These are phyloP conservation scores for Athrips mouffetella DNA, from an alignment of 2,888 invertebrate genomes.

Conservation along the genomic window DNA sequence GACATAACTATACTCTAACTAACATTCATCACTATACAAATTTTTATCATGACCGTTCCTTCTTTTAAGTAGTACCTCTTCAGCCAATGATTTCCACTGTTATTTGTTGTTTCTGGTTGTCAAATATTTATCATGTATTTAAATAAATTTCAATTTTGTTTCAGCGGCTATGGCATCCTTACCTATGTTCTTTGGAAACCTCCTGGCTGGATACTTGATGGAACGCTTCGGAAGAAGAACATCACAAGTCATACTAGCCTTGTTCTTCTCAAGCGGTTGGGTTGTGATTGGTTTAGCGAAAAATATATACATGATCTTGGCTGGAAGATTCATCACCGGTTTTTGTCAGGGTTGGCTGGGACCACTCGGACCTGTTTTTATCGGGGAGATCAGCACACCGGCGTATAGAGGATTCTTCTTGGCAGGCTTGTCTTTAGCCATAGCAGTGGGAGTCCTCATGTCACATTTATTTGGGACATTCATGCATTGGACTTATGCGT, in stretches of 20 bases:
- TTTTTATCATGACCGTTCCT: no score
- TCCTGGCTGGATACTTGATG: constrained; percentile 79
- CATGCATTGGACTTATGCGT: constrained; percentile 78
- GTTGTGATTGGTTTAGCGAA: constrained; percentile 73
- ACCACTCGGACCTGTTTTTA: constrained; percentile 76
- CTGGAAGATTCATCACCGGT: constrained; percentile 78
- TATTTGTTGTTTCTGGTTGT: no score
- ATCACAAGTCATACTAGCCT: constrained; percentile 71
- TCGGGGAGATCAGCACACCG: constrained; percentile 80
- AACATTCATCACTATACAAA: no score
- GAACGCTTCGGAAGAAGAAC: constrained; percentile 78
- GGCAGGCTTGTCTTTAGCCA: constrained; percentile 79
- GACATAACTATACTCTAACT: no score
- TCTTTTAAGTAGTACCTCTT: no score
- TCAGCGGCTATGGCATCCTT: constrained; percentile 80
- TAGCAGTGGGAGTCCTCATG: constrained; percentile 81
- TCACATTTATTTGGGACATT: constrained; percentile 82
- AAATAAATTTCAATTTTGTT: constrained; percentile 28
- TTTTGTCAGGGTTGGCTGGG: constrained; percentile 79
- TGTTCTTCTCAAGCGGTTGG: constrained; percentile 80
- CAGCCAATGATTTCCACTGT: no score
- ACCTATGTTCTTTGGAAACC: constrained; percentile 79
- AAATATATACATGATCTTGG: constrained; percentile 62
- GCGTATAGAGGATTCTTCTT: constrained; percentile 80
- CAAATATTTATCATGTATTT: no score